A percentile compares a stretch with the other conserved stretches of the same genome.
phyloP scores from a whole-genome alignment of 2,113 vertebrate genomes.

The Limanda limanda region DNA sequence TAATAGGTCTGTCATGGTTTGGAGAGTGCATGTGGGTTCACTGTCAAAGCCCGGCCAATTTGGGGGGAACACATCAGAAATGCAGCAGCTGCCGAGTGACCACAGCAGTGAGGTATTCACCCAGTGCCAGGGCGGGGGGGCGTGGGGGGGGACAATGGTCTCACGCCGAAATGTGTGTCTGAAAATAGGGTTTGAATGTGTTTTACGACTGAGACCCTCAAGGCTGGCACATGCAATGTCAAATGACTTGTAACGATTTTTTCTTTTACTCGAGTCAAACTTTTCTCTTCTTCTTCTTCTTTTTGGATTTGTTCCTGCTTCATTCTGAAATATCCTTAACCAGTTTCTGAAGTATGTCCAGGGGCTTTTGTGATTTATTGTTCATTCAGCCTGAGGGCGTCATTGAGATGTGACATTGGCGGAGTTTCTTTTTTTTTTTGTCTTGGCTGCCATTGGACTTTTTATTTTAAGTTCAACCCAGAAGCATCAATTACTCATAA shows the following conservation, averaged over 20 bases:
- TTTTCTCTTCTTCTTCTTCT: slow-evolving; percentile 9
- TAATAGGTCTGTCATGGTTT: slow-evolving; percentile 41
- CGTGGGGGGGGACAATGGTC: slow-evolving; percentile 42
- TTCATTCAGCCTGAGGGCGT: not conserved
- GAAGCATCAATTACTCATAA: slow-evolving; percentile 47
- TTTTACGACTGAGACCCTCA: slow-evolving; percentile 46
- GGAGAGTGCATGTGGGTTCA: slow-evolving; percentile 55
- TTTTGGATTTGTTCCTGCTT: slow-evolving; percentile 3
- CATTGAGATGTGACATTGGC: not conserved
- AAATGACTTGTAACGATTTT: slow-evolving; percentile 31
- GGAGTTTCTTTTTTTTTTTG: slow-evolving; percentile 2
- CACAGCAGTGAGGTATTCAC: slow-evolving; percentile 53
- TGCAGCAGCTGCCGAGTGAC: slow-evolving; percentile 67
- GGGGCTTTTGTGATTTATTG: slow-evolving; percentile 16
- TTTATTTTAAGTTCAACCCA: slow-evolving; percentile 6
- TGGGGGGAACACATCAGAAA: slow-evolving; percentile 51
- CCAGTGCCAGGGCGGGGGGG: slow-evolving; percentile 41
- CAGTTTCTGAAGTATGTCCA: not conserved
- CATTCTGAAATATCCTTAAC: not conserved
- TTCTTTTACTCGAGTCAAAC: slow-evolving; percentile 7
- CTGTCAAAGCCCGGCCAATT: slow-evolving; percentile 57
- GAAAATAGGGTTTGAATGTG: slow-evolving; percentile 28
- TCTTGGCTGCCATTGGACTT: not conserved
- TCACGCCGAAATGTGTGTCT: slow-evolving; percentile 40
- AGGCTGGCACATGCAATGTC: slow-evolving; percentile 28